These are phyloP conservation scores for Plutomurus gul DNA, from an alignment of 1,140 invertebrate species.

Conservation along the genomic window DNA sequence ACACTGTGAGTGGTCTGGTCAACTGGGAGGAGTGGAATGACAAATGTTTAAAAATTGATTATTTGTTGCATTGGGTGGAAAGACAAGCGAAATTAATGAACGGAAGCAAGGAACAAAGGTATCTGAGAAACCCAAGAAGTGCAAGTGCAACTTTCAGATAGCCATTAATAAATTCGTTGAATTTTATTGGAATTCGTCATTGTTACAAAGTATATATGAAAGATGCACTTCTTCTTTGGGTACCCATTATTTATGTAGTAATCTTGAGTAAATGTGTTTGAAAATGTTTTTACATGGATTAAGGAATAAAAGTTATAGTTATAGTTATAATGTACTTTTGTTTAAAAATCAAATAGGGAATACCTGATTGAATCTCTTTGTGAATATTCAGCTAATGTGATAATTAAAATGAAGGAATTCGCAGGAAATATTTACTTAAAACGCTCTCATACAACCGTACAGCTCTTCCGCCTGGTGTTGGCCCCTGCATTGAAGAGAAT, in stretches of 20 bases:
- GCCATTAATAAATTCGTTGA: too few species aligned
- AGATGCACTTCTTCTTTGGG: too few species aligned
- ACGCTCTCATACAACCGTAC: background rate
- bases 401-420: background rate
- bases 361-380: background rate
- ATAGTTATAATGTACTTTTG: background rate
- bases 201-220: too few species aligned
- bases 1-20: conserved; percentile 78
- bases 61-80: background rate
- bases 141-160: too few species aligned
- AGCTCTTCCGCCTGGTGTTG: background rate
- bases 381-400: background rate
- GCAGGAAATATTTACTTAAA: background rate
- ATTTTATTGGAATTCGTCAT: too few species aligned
- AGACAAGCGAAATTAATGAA: background rate
- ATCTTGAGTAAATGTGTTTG: too few species aligned
- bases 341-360: background rate
- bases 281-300: too few species aligned
- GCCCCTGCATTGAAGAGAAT: background rate
- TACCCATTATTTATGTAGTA: too few species aligned
- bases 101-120: background rate
- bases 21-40: conserved; percentile 77
- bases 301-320: background rate
- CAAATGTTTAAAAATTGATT: background rate
- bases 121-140: too few species aligned